Conservation (phyloP, 2,888 invertebrate genomes). For the Catonia carolina region DNA sequence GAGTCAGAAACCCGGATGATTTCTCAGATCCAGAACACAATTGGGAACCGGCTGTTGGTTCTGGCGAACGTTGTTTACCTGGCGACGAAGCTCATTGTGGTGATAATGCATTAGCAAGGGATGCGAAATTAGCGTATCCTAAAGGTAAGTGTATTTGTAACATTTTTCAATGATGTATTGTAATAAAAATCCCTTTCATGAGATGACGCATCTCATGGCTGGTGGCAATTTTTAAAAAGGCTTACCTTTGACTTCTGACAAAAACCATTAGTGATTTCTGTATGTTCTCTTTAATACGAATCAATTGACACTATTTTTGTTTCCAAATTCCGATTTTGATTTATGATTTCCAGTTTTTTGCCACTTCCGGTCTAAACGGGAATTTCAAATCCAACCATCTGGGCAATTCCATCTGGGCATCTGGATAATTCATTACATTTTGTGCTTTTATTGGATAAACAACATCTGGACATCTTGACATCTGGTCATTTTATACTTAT, state of each 20-base stretch:
- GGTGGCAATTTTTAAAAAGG: too few relatives aligned
- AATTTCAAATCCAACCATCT: too few relatives aligned
- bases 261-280: too few relatives aligned
- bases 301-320: neutral
- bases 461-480: too few relatives aligned
- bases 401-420: too few relatives aligned
- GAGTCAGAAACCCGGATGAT: conserved; percentile 75
- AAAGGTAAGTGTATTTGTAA: conserved; percentile 57
- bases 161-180: neutral
- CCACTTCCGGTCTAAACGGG: too few relatives aligned
- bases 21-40: conserved; percentile 82
- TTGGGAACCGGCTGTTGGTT: conserved; percentile 92
- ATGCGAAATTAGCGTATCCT: conserved; percentile 91
- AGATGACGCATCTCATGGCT: too few relatives aligned
- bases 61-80: conserved; percentile 80
- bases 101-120: conserved; percentile 85
- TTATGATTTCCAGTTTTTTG: neutral
- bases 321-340: too few relatives aligned
- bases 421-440: too few relatives aligned
- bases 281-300: neutral
- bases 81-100: conserved; percentile 94
- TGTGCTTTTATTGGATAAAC: too few relatives aligned
- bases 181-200: neutral
- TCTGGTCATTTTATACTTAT: too few relatives aligned
- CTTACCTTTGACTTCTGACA: too few relatives aligned